Conservation (phyloP, 2,888 invertebrate genomes). For the Dryobotodes eremita region DNA sequence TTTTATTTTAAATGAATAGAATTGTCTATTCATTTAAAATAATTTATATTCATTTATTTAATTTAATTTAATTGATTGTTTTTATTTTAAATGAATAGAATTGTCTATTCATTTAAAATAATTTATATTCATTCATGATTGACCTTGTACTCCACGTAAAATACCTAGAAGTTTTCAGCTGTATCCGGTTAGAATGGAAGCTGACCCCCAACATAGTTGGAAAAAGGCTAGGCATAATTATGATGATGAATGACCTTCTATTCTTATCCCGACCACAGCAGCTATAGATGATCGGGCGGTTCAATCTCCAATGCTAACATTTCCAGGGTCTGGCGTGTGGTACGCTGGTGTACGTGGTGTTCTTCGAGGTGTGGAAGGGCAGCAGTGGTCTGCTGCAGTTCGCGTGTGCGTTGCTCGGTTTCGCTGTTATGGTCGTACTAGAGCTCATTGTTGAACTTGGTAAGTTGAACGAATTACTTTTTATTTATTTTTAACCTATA, state of each 20-base stretch:
- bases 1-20: too few relatives aligned
- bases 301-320: conserved; percentile 1
- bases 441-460: conserved; percentile 80
- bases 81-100: too few relatives aligned
- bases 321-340: conserved; percentile 96
- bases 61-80: too few relatives aligned
- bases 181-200: not conserved
- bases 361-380: conserved; percentile 96
- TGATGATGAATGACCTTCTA: not conserved
- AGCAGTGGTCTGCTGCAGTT: conserved; percentile 92
- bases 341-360: conserved; percentile 98
- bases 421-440: conserved; percentile 91
- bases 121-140: not conserved
- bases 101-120: too few relatives aligned
- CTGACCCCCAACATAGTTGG: not conserved
- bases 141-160: not conserved
- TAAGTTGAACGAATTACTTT: conserved; percentile 63
- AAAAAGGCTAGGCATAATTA: not conserved
- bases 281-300: not conserved
- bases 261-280: not conserved
- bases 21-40: too few relatives aligned
- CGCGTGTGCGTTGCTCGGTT: conserved; percentile 92
- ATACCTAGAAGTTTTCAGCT: not conserved
- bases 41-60: too few relatives aligned
- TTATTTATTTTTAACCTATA: not conserved